A percentile compares a stretch with the other conserved stretches of the same genome.
Conservation (phyloP, 2,797 vertebrate species). For the Gambelia wislizenii region DNA sequence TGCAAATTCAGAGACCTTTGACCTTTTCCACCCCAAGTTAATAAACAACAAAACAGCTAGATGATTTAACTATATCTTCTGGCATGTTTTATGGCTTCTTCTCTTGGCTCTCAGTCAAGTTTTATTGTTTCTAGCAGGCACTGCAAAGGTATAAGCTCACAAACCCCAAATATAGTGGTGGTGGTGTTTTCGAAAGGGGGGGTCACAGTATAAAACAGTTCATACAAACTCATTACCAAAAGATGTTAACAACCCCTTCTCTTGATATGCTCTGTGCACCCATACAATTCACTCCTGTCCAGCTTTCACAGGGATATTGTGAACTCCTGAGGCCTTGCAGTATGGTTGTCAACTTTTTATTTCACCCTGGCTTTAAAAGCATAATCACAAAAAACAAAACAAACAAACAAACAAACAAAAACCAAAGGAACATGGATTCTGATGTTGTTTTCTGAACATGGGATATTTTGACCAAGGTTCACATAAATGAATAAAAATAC, state of each 20-base stretch:
- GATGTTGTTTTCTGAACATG: background rate
- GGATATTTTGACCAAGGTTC: background rate
- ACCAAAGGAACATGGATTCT: background rate
- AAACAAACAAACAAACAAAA: too few species aligned
- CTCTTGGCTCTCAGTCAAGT: slow-evolving; percentile 12
- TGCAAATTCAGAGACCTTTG: background rate
- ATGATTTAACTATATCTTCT: background rate
- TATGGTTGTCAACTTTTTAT: background rate
- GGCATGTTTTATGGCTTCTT: slow-evolving; percentile 11
- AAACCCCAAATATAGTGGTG: background rate
- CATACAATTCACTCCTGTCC: background rate
- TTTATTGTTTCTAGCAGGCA: slow-evolving; percentile 18
- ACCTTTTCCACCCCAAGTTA: slow-evolving; percentile 5
- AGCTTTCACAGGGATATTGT: background rate
- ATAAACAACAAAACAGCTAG: slow-evolving; percentile 16
- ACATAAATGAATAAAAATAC: background rate
- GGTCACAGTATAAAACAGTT: background rate
- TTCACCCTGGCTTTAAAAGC: background rate
- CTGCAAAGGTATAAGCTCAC: slow-evolving; percentile 9
- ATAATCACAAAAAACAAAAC: background rate
- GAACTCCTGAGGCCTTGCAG: background rate
- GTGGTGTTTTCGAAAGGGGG: background rate
- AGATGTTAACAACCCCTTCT: background rate
- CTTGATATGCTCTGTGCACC: background rate
- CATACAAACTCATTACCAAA: background rate